Percentiles rank a stretch among this genome's conserved stretches.
Evolutionary conservation across 2,113 vertebrate genomes (phyloP).

Genomic region (Heloderma charlesbogerti): DNA sequence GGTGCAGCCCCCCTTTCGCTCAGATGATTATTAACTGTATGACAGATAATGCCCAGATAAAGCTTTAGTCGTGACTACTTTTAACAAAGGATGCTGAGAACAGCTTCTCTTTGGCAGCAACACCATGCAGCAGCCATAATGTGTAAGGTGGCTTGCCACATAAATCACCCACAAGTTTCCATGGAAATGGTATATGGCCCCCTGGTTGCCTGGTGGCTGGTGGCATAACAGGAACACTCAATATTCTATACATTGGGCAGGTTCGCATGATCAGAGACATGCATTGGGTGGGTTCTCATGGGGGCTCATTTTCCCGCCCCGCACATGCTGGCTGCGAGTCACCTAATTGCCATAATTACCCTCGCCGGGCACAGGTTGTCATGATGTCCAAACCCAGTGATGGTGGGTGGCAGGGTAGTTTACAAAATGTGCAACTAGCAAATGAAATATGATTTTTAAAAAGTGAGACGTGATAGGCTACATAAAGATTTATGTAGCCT

Average conservation of each 20-base stretch:
- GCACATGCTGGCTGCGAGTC: too few relatives aligned
- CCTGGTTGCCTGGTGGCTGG: not conserved
- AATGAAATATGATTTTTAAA: too few relatives aligned
- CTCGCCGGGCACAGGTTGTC: too few relatives aligned
- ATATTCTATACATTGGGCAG: not conserved
- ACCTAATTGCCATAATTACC: too few relatives aligned
- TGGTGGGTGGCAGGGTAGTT: too few relatives aligned
- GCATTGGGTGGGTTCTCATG: too few relatives aligned
- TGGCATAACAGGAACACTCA: not conserved
- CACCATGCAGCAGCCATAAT: not conserved
- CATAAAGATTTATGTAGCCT: too few relatives aligned
- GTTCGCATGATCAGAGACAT: too few relatives aligned
- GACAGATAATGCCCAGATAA: not conserved
- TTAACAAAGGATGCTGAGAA: not conserved
- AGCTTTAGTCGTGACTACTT: not conserved
- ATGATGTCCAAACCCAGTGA: too few relatives aligned
- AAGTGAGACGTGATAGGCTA: too few relatives aligned
- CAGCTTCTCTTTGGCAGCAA: not conserved
- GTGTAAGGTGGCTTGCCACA: not conserved
- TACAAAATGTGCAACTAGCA: conserved; percentile 65
- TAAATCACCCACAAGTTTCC: not conserved
- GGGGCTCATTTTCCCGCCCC: too few relatives aligned
- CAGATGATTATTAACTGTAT: not conserved
- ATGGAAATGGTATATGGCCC: not conserved
- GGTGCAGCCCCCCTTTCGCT: too few relatives aligned